Evolutionary conservation across 2,888 invertebrate genomes (phyloP).

Genomic region (Eupithecia abbreviata): DNA sequence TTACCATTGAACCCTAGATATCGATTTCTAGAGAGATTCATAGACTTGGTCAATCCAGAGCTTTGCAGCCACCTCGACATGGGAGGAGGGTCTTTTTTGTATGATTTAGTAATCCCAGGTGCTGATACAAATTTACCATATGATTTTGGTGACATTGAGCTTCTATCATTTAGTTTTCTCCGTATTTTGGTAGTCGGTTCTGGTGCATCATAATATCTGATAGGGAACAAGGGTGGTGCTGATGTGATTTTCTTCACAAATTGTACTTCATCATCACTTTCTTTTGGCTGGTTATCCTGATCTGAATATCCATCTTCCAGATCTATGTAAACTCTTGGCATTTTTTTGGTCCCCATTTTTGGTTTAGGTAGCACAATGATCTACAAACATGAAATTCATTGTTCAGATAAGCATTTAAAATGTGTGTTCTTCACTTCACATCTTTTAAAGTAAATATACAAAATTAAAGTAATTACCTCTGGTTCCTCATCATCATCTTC

Average conservation of each 20-base stretch:
- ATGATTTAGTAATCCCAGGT: constrained; percentile 69
- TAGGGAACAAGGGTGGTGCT: constrained; percentile 62
- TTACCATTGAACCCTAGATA: constrained; percentile 66
- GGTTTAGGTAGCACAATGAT: constrained; percentile 66
- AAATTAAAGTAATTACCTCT: constrained; percentile 53
- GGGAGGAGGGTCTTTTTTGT: constrained; percentile 62
- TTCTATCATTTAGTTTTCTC: constrained; percentile 60
- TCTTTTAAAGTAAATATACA: neutral
- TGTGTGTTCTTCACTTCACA: neutral
- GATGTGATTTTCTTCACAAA: constrained; percentile 68
- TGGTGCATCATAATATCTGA: constrained; percentile 62
- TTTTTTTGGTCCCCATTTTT: constrained; percentile 59
- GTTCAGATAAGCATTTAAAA: neutral
- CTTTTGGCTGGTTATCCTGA: constrained; percentile 52
- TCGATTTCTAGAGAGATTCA: constrained; percentile 64
- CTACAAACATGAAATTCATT: constrained; percentile 53
- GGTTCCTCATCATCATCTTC: constrained; percentile 70
- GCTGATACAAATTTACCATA: constrained; percentile 68
- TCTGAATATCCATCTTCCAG: constrained; percentile 60
- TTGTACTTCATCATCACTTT: constrained; percentile 69
- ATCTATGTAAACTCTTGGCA: constrained; percentile 66
- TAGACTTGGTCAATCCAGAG: constrained; percentile 47
- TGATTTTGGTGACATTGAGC: constrained; percentile 61
- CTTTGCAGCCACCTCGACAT: constrained; percentile 69
- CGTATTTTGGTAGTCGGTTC: constrained; percentile 62